A percentile compares a stretch with the other conserved stretches of the same genome.
Evolutionary conservation across 1,140 invertebrate species (phyloP).

Genomic region (Cherax quadricarinatus): DNA sequence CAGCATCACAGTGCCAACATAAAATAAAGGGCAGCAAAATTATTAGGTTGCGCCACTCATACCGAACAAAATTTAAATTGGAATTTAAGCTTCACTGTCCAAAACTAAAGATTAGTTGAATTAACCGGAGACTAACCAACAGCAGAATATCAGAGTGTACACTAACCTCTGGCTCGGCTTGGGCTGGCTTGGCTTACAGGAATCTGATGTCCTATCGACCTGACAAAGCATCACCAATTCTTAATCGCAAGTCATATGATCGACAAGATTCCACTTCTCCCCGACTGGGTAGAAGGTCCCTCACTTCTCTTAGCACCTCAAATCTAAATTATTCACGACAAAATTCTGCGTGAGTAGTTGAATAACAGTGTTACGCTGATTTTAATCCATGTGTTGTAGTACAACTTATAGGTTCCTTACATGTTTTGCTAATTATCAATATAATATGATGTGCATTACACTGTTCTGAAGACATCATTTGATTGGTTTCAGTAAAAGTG

Average conservation of each 20-base stretch:
- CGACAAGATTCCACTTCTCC: constrained; percentile 76
- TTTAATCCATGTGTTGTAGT: background rate
- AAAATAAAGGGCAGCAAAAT: background rate
- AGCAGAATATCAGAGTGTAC: constrained; percentile 26
- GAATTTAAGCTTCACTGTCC: constrained; percentile 48
- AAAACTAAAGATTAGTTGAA: constrained; percentile 9
- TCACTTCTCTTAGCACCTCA: constrained; percentile 73
- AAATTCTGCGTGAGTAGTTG: constrained; percentile 68
- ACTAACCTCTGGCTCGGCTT: constrained; percentile 62
- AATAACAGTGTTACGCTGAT: background rate
- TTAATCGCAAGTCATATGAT: constrained; percentile 70
- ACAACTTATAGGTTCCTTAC: background rate
- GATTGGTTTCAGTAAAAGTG: too few relatives aligned
- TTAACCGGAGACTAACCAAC: constrained; percentile 43
- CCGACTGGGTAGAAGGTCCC: constrained; percentile 73
- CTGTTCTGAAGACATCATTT: background rate
- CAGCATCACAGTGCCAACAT: constrained; percentile 41
- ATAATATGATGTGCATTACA: background rate
- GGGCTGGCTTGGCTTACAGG: constrained; percentile 66
- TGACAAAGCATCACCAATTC: constrained; percentile 63
- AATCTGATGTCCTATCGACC: constrained; percentile 58
- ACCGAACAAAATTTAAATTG: background rate
- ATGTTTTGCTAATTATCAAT: background rate
- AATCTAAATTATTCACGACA: constrained; percentile 66
- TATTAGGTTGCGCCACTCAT: background rate